Evolutionary conservation across 1,140 invertebrate species (phyloP).

Genomic region (Mercenaria mercenaria): DNA sequence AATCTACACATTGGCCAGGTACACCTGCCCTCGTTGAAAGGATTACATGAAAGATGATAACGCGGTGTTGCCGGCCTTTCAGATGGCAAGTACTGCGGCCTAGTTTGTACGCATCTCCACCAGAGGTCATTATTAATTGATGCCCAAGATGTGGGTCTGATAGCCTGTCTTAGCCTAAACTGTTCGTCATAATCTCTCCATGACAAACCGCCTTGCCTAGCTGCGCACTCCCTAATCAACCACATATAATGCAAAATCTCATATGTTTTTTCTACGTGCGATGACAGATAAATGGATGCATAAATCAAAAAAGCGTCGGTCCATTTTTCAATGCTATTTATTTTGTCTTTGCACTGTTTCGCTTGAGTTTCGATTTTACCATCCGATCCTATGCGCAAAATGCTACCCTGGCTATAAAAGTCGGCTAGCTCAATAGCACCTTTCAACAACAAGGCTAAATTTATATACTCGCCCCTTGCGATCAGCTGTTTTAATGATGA

Average conservation of each 20-base stretch:
- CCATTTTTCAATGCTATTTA: slow-evolving; percentile 55
- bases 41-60: not conserved
- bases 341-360: slow-evolving; percentile 25
- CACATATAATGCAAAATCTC: slow-evolving; percentile 17
- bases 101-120: not conserved
- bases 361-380: slow-evolving; percentile 35
- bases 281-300: slow-evolving; percentile 23
- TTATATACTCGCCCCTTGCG: slow-evolving; percentile 24
- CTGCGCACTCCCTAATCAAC: not conserved
- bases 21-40: not conserved
- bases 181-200: slow-evolving; percentile 31
- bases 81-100: not conserved
- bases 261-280: not conserved
- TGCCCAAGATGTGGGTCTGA: not conserved
- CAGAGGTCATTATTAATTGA: not conserved
- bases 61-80: not conserved
- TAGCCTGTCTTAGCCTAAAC: slow-evolving; percentile 1
- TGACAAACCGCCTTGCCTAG: not conserved
- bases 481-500: slow-evolving; percentile 34
- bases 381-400: not conserved
- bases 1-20: not conserved
- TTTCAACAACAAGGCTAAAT: slow-evolving; percentile 59
- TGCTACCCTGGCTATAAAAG: slow-evolving; percentile 30
- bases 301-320: slow-evolving; percentile 60
- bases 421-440: slow-evolving; percentile 42